These are phyloP conservation scores for Parotocinclus haroldoi DNA, from an alignment of 2,797 vertebrate genomes.

Conservation along the genomic window DNA sequence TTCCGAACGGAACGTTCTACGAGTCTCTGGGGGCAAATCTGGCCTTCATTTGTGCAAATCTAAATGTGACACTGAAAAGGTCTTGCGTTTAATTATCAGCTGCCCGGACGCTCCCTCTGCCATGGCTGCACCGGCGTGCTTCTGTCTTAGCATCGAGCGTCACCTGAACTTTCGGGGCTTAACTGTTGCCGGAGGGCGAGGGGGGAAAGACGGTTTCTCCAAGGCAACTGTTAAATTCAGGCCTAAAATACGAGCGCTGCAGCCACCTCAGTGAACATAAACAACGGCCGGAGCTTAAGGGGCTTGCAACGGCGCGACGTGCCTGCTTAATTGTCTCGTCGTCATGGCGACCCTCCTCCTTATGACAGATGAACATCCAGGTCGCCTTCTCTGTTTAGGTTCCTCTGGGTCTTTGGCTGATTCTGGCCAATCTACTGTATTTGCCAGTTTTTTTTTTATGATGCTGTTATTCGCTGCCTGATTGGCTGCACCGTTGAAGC, in stretches of 20 bases:
- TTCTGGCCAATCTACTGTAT: too few relatives aligned
- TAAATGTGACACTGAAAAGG: constrained; percentile 40
- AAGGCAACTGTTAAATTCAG: constrained; percentile 43
- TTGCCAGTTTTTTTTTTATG: too few relatives aligned
- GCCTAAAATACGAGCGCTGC: constrained; percentile 43
- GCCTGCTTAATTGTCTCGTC: constrained; percentile 41
- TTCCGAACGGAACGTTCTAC: constrained; percentile 1
- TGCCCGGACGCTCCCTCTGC: constrained; percentile 9
- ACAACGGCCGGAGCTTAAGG: constrained; percentile 35
- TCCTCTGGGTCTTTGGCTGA: too few relatives aligned
- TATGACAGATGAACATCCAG: constrained; percentile 32
- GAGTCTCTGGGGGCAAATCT: constrained; percentile 24
- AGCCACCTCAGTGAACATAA: constrained; percentile 35
- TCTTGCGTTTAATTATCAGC: constrained; percentile 50
- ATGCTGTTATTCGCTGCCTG: too few relatives aligned
- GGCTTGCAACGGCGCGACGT: constrained; percentile 14
- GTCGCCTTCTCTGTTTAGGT: background rate
- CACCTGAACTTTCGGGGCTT: constrained; percentile 42
- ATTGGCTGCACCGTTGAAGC: too few relatives aligned
- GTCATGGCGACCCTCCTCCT: constrained; percentile 44
- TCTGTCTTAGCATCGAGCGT: constrained; percentile 14
- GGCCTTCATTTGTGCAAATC: constrained; percentile 34
- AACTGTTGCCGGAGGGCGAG: constrained; percentile 39
- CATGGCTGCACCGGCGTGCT: constrained; percentile 13
- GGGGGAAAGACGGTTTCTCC: constrained; percentile 30